Evolutionary conservation across 2,113 vertebrate genomes (phyloP), one percentile per base, ranked within the genome.

Genomic region (Mormoops blainvillei): DNA sequence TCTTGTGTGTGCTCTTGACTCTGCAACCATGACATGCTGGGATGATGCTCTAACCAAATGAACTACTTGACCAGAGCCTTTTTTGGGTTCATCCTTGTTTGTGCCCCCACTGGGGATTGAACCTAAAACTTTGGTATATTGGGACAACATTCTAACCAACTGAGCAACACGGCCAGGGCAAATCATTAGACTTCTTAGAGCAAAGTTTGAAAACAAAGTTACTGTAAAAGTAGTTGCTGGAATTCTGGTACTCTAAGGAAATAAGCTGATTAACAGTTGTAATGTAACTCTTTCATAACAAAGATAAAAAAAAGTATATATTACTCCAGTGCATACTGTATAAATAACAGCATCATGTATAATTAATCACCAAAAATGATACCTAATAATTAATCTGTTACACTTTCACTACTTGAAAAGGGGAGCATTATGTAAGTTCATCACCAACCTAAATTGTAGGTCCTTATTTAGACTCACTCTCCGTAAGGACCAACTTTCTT

Each of bases 341-440:
- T 33, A 68, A 26, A 12, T 36, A 68, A 26, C n/a, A 52, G 13
- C 52, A 36, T 71, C 71, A 56, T 19, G 15, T 14, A 74, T 63
- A 81, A 88, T 95, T 74, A 91, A 89, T 87, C 38, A 94, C 3
- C n/a, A 70, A 67, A 18, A 82, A 94, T 67, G 11, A 77, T 81
- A 87, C 15, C 28, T 92, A 87, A 70, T 89, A 74, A 82, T 92
- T 88, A 83, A 28, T 78, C 7, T 24, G 22, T 78, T 95, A 85
- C 3, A n/a, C 12, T 85, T 83, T 58, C 80, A 38, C 18, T 54
- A 48, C 68, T 81, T 89, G 41, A 48, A 89, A 92, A 87, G 31
- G 1, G 8, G 90, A 81, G 13, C 31, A 26, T 61, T 68, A 28
- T 58, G 19, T n/a, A 43, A 26, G 13, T 43, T 28, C 16, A 84